These are phyloP conservation scores for Polymixis lichenea DNA, from an alignment of 2,888 invertebrate genomes.

Conservation along the genomic window DNA sequence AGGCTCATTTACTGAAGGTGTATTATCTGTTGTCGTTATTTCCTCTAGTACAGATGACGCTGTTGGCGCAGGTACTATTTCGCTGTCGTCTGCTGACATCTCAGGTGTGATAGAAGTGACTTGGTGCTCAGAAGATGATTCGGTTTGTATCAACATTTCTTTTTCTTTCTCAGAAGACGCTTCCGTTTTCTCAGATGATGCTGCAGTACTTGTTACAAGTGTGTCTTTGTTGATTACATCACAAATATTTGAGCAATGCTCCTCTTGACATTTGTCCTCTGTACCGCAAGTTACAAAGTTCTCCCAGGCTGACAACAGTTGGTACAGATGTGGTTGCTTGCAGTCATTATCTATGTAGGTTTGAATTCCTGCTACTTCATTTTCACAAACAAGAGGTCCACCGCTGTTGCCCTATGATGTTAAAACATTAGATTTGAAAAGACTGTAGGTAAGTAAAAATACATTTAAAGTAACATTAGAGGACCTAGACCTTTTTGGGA, in stretches of 20 bases:
- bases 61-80: neutral
- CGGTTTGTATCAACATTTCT: slow-evolving; percentile 3
- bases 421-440: slow-evolving; percentile 9
- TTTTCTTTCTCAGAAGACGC: neutral
- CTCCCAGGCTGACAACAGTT: slow-evolving; percentile 79
- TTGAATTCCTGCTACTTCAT: slow-evolving; percentile 80
- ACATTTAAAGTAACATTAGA: neutral
- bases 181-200: neutral
- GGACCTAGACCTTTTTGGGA: neutral
- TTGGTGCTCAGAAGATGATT: slow-evolving; percentile 14
- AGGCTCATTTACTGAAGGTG: slow-evolving; percentile 22
- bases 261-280: slow-evolving; percentile 77
- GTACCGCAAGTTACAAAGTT: slow-evolving; percentile 80
- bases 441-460: neutral
- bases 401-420: slow-evolving; percentile 82
- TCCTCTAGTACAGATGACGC: slow-evolving; percentile 36
- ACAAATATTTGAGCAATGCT: slow-evolving; percentile 77
- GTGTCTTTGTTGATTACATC: slow-evolving; percentile 79
- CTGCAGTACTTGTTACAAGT: slow-evolving; percentile 20
- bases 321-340: slow-evolving; percentile 82
- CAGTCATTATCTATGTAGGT: slow-evolving; percentile 83
- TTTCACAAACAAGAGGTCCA: slow-evolving; percentile 84
- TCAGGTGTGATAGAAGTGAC: slow-evolving; percentile 13
- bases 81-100: slow-evolving; percentile 35
- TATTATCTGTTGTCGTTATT: slow-evolving; percentile 25